A percentile compares a stretch with the other conserved stretches of the same genome.
Evolutionary conservation across 1,140 invertebrate species (phyloP).

Genomic region (Papilio dardanus): DNA sequence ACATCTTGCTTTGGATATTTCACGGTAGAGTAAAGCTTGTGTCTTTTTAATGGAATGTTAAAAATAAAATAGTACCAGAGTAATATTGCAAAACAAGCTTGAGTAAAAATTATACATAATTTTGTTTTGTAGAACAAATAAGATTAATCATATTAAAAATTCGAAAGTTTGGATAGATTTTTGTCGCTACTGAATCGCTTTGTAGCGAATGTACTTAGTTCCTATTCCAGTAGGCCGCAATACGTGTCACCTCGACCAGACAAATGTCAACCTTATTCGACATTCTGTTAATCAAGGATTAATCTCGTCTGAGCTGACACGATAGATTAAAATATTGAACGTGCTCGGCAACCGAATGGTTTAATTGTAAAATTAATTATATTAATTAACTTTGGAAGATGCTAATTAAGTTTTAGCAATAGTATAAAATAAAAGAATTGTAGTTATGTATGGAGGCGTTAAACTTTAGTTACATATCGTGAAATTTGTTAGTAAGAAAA

Average conservation of each 20-base stretch:
- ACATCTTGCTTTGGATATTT: not conserved
- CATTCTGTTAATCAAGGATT: not conserved
- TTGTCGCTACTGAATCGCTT: no score
- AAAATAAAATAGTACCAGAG: not conserved
- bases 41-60: not conserved
- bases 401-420: no score
- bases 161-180: no score
- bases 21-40: not conserved
- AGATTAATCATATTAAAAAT: no score
- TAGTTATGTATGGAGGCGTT: no score
- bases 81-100: not conserved
- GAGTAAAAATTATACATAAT: no score
- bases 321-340: conserved; percentile 7
- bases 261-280: conserved; percentile 4
- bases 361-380: not conserved
- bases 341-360: not conserved
- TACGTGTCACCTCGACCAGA: conserved; percentile 6
- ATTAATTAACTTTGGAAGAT: not conserved
- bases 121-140: no score
- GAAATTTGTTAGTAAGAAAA: not conserved
- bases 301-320: not conserved
- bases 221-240: not conserved
- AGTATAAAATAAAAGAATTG: no score
- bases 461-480: no score
- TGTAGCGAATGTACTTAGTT: no score